phyloP scores from a whole-genome alignment of 2,888 invertebrate species.

The Monochamus alternatus region DNA sequence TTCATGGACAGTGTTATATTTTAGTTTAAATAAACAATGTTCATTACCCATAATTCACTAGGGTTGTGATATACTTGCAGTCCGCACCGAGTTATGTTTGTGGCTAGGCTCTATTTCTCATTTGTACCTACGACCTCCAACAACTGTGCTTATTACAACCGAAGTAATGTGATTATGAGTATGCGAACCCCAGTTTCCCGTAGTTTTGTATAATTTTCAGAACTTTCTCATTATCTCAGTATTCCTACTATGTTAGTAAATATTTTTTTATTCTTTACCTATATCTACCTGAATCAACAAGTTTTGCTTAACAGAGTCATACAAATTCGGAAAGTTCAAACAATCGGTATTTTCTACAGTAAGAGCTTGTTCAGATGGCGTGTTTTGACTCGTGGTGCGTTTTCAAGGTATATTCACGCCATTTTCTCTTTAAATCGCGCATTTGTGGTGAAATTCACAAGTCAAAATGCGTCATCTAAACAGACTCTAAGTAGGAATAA shows the following conservation, averaged over 20 bases:
- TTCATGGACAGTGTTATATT: slow-evolving; percentile 65
- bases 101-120: slow-evolving; percentile 68
- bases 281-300: too few species aligned
- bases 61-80: slow-evolving; percentile 67
- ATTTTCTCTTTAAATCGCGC: too few species aligned
- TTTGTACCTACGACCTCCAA: slow-evolving; percentile 70
- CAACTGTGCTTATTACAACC: slow-evolving; percentile 68
- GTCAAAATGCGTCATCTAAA: too few species aligned
- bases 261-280: too few species aligned
- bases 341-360: too few species aligned
- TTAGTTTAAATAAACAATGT: slow-evolving; percentile 70
- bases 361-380: too few species aligned
- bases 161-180: slow-evolving; percentile 69
- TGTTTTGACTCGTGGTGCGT: too few species aligned
- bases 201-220: slow-evolving; percentile 30
- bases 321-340: too few species aligned
- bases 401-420: too few species aligned
- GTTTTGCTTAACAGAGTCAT: too few species aligned
- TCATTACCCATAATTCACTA: slow-evolving; percentile 69
- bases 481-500: too few species aligned
- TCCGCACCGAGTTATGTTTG: slow-evolving; percentile 67
- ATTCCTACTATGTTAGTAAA: not conserved
- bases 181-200: slow-evolving; percentile 63
- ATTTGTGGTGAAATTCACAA: too few species aligned
- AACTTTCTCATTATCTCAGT: slow-evolving; percentile 4